A percentile compares a stretch with the other conserved stretches of the same genome.
Conservation (phyloP, 2,888 invertebrate species). For the Tridacna crocea region DNA sequence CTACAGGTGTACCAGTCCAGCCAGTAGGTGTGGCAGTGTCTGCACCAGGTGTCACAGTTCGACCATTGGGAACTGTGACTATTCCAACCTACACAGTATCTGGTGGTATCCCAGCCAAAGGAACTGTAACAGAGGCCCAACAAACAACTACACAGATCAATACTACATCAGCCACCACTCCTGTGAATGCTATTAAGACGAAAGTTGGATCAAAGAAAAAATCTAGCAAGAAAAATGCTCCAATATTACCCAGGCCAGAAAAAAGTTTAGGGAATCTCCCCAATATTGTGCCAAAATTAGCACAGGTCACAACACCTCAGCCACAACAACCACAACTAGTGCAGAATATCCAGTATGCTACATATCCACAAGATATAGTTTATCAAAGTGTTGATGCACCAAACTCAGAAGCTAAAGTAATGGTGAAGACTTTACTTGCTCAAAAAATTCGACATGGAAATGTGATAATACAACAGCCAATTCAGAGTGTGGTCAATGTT, state of each 20-base stretch:
- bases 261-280: conserved; percentile 31
- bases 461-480: conserved; percentile 57
- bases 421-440: conserved; percentile 96
- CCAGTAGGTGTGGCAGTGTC: conserved; percentile 25
- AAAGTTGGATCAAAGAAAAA: conserved; percentile 43
- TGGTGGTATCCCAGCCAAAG: conserved; percentile 48
- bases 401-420: conserved; percentile 88
- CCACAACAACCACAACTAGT: conserved; percentile 85
- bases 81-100: conserved; percentile 38
- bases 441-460: conserved; percentile 88
- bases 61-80: conserved; percentile 34
- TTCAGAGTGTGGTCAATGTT: conserved; percentile 49
- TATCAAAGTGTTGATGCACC: conserved; percentile 58
- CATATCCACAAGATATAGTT: conserved; percentile 55
- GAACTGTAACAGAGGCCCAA: conserved; percentile 30
- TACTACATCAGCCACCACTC: conserved; percentile 19
- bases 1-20: conserved; percentile 42
- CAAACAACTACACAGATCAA: conserved; percentile 18
- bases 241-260: conserved; percentile 55
- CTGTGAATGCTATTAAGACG: conserved; percentile 17
- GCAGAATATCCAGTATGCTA: conserved; percentile 69
- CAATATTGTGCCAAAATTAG: conserved; percentile 76
- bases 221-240: conserved; percentile 50
- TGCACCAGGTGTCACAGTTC: not conserved
- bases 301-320: conserved; percentile 79